Evolutionary conservation across 1,140 invertebrate genomes (phyloP).

Genomic region (Cardiocondyla obscurior): DNA sequence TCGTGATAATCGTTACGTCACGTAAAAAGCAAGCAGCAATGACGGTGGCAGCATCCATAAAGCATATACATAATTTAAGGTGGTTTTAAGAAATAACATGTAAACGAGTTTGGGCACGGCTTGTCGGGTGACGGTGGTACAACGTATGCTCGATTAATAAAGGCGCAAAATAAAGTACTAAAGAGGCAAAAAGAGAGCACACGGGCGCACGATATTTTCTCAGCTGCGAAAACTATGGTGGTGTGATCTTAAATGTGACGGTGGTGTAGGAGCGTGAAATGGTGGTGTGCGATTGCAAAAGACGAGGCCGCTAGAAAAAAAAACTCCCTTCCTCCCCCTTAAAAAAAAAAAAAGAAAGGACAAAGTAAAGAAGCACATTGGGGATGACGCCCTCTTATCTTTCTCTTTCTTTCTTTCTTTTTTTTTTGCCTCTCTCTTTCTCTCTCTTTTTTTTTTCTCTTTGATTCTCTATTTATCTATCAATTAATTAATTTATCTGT

Average conservation of each 20-base stretch:
- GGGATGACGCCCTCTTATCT: slow-evolving; percentile 42
- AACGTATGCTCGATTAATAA: slow-evolving; percentile 65
- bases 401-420: slow-evolving; percentile 24
- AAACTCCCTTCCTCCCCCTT: background rate
- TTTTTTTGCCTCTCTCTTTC: slow-evolving; percentile 32
- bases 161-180: slow-evolving; percentile 49
- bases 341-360: slow-evolving; percentile 41
- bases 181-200: slow-evolving; percentile 53
- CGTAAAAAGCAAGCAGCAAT: slow-evolving; percentile 16
- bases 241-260: slow-evolving; percentile 44
- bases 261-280: slow-evolving; percentile 66
- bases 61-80: slow-evolving; percentile 55
- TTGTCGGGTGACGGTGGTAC: slow-evolving; percentile 81
- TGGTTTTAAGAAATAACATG: slow-evolving; percentile 64
- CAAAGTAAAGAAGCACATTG: slow-evolving; percentile 42
- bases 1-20: slow-evolving; percentile 14
- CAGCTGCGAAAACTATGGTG: slow-evolving; percentile 57
- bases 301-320: slow-evolving; percentile 21
- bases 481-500: slow-evolving; percentile 1
- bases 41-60: slow-evolving; percentile 52
- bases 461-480: background rate
- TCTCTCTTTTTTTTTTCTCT: slow-evolving; percentile 36
- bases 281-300: slow-evolving; percentile 19
- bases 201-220: slow-evolving; percentile 75
- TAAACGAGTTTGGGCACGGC: slow-evolving; percentile 79